Percentiles rank a stretch among this genome's conserved stretches.
Evolutionary conservation across 1,140 invertebrate genomes (phyloP).

Genomic region (Drosophila cardini): DNA sequence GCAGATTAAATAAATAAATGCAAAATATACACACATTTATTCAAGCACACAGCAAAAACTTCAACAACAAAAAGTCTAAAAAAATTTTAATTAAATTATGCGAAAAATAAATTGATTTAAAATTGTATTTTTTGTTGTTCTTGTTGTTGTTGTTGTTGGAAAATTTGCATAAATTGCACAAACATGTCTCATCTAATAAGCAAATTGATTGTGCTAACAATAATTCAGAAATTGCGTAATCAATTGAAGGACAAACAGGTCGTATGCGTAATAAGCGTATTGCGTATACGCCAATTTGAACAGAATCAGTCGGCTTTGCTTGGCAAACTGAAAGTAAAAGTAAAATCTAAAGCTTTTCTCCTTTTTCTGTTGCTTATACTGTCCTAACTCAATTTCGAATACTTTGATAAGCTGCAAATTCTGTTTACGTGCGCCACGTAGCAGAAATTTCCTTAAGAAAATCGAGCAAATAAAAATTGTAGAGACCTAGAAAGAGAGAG

Average conservation of each 20-base stretch:
- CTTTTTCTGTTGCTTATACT: conserved; percentile 28
- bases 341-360: too few relatives aligned
- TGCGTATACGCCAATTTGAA: conserved; percentile 58
- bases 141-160: too few relatives aligned
- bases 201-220: conserved; percentile 40
- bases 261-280: conserved; percentile 58
- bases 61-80: neutral
- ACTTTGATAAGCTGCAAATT: conserved; percentile 58
- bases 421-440: conserved; percentile 55
- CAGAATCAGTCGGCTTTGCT: conserved; percentile 29
- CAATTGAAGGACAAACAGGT: conserved; percentile 44
- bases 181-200: conserved; percentile 12
- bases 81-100: conserved; percentile 22
- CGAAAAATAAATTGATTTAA: conserved; percentile 26
- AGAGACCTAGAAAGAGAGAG: too few relatives aligned
- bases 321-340: neutral
- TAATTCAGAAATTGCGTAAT: conserved; percentile 38
- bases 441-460: conserved; percentile 62
- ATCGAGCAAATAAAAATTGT: conserved; percentile 33
- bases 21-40: conserved; percentile 2
- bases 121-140: conserved; percentile 13
- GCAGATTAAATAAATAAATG: conserved; percentile 3
- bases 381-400: conserved; percentile 67
- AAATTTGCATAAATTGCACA: conserved; percentile 34
- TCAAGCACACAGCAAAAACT: neutral